A percentile compares a stretch with the other conserved stretches of the same genome.
phyloP scores from a whole-genome alignment of 2,113 vertebrate species.

The Halichoerus grypus region DNA sequence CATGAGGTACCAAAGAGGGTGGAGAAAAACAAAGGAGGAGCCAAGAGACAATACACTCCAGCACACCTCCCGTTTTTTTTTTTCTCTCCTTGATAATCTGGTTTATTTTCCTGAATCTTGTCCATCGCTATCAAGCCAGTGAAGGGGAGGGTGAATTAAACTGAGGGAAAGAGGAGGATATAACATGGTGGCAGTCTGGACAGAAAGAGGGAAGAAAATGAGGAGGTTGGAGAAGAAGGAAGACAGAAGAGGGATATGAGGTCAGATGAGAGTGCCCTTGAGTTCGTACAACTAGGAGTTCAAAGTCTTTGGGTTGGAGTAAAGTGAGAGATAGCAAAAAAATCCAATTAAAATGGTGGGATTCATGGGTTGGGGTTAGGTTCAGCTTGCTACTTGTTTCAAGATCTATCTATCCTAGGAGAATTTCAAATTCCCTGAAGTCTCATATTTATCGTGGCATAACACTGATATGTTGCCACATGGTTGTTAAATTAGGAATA shows the following conservation, averaged over 20 bases:
- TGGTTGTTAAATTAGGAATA: not conserved
- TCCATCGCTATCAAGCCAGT: not conserved
- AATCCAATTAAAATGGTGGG: not conserved
- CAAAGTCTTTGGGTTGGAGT: not conserved
- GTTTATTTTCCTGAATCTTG: slow-evolving; percentile 13
- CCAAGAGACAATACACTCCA: not conserved
- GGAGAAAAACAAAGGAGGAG: not conserved
- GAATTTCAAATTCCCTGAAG: not conserved
- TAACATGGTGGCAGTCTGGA: not conserved
- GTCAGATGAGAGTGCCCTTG: not conserved
- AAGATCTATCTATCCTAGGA: not conserved
- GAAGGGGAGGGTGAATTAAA: not conserved
- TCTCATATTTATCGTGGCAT: not conserved
- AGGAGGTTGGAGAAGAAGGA: not conserved
- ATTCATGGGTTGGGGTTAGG: not conserved
- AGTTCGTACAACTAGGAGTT: not conserved
- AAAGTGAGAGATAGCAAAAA: not conserved
- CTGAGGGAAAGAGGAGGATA: not conserved
- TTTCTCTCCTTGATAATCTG: not conserved
- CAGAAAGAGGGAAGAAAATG: not conserved
- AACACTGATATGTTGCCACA: not conserved
- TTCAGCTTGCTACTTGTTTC: not conserved
- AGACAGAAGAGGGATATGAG: not conserved
- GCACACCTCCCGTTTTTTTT: not conserved
- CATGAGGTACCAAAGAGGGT: not conserved